Base-by-base conservation (phyloP, 1,140 invertebrate genomes). In the Zaprionus kolodkinae region DNA sequence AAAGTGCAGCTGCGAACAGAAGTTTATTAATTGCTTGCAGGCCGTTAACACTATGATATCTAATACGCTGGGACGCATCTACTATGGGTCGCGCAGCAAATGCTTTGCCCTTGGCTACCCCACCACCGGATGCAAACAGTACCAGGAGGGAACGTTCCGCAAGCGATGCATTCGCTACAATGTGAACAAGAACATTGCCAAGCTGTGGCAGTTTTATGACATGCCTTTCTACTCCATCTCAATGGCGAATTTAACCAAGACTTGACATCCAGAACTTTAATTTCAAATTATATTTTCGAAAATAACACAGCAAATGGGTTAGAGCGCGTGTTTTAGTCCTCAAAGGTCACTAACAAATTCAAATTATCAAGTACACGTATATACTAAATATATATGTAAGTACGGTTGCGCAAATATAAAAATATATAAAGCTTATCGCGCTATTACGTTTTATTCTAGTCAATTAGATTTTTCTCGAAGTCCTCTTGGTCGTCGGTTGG, bases 51-150 rank as follows among this genome's bases (percentile, higher is more conserved):
- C 93, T 50, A 72, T 79, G 30, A 88, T 93, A 0, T 93, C 95
- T 7, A 93, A 88, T 9, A 93, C 93, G n/a, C 92, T 97, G 25
- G 96, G 96, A 7, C 92, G 92, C 11, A 83, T 95, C 35, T 97
- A 96, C 91, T 97, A 96, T 88, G 94, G 94, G 2, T 92, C 96
- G 15, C 93, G 94, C 40, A 95, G 95, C 0, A 93, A 95, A 83
- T 96, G 96, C 86, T 96, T 94, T 77, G 94, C 94, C 62, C 71
- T 94, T n/a, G 95, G 96, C 67, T 95, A 95, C 90, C 95, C 95
- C 3, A 94, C 69, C 0, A 63, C 78, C 1, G 91, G 92, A 3
- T 96, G 96, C 90, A 93, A 93, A 57, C 92, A 93, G 80, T 93
- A 91, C 71, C 82, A 85, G 55, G 79, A 57, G 35, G 81, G 83